phyloP scores from a whole-genome alignment of 2,113 vertebrate species.

The Erythrolamprus reginae region DNA sequence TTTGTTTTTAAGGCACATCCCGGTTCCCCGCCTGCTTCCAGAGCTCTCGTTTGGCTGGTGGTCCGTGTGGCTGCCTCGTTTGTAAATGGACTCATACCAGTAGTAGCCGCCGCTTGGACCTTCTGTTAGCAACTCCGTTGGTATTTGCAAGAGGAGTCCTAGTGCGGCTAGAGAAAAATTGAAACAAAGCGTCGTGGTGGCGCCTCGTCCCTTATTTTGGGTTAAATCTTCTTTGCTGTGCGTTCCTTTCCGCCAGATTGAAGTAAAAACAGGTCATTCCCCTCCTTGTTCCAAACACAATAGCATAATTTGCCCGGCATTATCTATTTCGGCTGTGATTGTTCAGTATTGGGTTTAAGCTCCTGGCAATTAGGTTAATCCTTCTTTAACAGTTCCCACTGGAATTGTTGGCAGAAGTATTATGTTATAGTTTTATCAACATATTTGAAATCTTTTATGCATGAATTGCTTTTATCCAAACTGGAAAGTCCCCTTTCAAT shows the following conservation, averaged over 20 bases:
- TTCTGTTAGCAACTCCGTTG: neutral
- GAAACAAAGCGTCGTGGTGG: neutral
- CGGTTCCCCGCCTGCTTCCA: neutral
- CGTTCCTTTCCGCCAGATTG: neutral
- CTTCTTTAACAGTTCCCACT: neutral
- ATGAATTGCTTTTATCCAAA: neutral
- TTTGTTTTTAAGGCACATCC: neutral
- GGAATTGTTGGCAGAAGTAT: neutral
- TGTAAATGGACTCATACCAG: neutral
- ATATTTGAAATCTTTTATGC: neutral
- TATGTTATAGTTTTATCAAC: neutral
- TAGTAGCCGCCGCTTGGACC: neutral
- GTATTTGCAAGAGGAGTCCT: neutral
- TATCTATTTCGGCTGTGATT: neutral
- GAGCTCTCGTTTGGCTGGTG: neutral
- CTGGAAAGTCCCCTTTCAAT: neutral
- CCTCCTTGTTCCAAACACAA: neutral
- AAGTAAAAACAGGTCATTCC: neutral
- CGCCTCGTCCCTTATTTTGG: neutral
- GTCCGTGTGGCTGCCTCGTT: neutral
- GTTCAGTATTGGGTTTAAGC: neutral
- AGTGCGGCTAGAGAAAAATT: neutral
- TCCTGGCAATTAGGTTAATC: neutral
- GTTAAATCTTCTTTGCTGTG: neutral
- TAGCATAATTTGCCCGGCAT: neutral